These are phyloP conservation scores for Leptinotarsa tumamoca DNA, from an alignment of 2,888 invertebrate species.

Conservation along the genomic window DNA sequence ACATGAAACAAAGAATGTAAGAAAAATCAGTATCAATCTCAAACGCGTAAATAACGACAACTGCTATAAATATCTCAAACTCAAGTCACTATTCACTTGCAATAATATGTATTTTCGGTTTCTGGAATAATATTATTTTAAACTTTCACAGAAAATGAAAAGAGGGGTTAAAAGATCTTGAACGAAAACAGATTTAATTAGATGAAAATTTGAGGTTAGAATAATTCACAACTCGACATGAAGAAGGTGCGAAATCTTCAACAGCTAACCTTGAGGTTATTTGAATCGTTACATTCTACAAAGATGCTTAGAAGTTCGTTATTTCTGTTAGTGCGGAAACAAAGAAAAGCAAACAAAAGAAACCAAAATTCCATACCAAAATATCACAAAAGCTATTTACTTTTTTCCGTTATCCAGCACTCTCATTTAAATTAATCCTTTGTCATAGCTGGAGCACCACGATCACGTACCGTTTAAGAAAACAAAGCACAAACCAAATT, in stretches of 20 bases:
- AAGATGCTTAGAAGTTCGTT: neutral
- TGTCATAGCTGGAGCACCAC: conserved; percentile 41
- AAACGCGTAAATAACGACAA: no score
- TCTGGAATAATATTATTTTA: no score
- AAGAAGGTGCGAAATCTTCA: neutral
- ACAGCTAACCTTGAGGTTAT: neutral
- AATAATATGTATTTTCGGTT: no score
- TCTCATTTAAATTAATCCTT: conserved; percentile 42
- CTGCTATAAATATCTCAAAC: no score
- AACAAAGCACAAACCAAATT: conserved; percentile 40
- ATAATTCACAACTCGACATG: neutral
- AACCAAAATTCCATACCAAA: conserved; percentile 23
- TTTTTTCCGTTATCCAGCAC: conserved; percentile 45
- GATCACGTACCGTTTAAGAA: conserved; percentile 41
- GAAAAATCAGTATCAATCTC: no score
- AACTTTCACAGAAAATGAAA: neutral
- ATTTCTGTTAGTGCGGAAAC: conserved; percentile 27
- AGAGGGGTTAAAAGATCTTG: neutral
- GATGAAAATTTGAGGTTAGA: conserved; percentile 32
- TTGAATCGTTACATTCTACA: neutral
- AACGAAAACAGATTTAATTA: neutral
- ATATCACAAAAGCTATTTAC: conserved; percentile 43
- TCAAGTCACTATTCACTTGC: no score
- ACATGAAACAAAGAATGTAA: no score
- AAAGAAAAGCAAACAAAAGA: conserved; percentile 38